Percentiles rank a stretch among this genome's conserved stretches.
phyloP scores from a whole-genome alignment of 2,888 invertebrate genomes.

The Amitus sp. region DNA sequence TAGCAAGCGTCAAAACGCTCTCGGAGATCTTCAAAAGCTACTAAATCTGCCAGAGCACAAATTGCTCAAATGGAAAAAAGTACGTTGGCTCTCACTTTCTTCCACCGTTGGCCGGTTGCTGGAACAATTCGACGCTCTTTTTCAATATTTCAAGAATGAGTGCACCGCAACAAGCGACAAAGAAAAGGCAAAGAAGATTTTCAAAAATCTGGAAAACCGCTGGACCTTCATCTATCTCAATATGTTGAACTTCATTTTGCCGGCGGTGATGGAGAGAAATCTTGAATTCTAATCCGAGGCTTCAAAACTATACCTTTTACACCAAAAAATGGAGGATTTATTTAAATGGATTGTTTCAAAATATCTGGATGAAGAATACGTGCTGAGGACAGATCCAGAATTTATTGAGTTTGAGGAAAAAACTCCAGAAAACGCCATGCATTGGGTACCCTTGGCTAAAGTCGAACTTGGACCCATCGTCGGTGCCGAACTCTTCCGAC shows the following conservation, averaged over 20 bases:
- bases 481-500: slow-evolving; percentile 9
- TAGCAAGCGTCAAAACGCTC: background rate
- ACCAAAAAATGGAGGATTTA: slow-evolving; percentile 24
- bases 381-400: slow-evolving; percentile 15
- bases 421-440: slow-evolving; percentile 12
- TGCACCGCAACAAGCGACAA: background rate
- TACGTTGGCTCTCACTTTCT: slow-evolving; percentile 43
- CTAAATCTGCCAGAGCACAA: slow-evolving; percentile 45
- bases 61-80: slow-evolving; percentile 42
- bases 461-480: slow-evolving; percentile 22
- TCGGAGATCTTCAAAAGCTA: background rate
- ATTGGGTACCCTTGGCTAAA: slow-evolving; percentile 23
- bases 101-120: slow-evolving; percentile 36
- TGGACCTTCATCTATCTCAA: slow-evolving; percentile 32
- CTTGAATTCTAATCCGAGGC: slow-evolving; percentile 34
- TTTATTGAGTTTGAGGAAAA: slow-evolving; percentile 12
- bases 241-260: slow-evolving; percentile 34
- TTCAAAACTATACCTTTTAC: slow-evolving; percentile 31
- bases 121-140: slow-evolving; percentile 42
- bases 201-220: slow-evolving; percentile 8
- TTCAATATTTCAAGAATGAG: slow-evolving; percentile 32
- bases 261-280: slow-evolving; percentile 31
- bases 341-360: slow-evolving; percentile 20
- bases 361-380: slow-evolving; percentile 29
- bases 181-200: slow-evolving; percentile 4